Conservation (phyloP, 2,888 invertebrate species). For the Bombylius major region DNA sequence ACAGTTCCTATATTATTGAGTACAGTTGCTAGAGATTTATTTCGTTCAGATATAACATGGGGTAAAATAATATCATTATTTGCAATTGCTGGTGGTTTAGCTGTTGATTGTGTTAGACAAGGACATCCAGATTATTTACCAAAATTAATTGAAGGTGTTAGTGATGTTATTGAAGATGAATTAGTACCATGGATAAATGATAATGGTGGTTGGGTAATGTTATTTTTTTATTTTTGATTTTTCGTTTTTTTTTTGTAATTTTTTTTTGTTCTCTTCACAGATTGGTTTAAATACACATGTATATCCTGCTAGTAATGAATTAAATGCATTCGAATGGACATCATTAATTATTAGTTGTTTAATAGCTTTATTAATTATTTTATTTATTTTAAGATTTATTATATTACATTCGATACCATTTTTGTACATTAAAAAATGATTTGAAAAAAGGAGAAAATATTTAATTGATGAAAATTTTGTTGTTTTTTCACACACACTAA, state of each 20-base stretch:
- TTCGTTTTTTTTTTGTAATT: not conserved
- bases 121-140: slow-evolving; percentile 66
- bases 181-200: slow-evolving; percentile 65
- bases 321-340: slow-evolving; percentile 32
- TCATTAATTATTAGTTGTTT: slow-evolving; percentile 28
- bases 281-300: slow-evolving; percentile 32
- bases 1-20: slow-evolving; percentile 41
- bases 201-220: slow-evolving; percentile 75
- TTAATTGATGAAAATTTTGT: too few relatives aligned
- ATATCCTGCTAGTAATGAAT: slow-evolving; percentile 25
- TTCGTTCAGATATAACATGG: slow-evolving; percentile 64
- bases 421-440: not conserved
- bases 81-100: slow-evolving; percentile 70
- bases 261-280: slow-evolving; percentile 15
- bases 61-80: slow-evolving; percentile 68
- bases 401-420: slow-evolving; percentile 15
- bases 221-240: slow-evolving; percentile 2
- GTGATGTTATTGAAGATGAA: slow-evolving; percentile 56
- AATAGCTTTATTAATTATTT: slow-evolving; percentile 28
- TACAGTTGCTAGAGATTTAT: slow-evolving; percentile 57
- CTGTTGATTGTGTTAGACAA: slow-evolving; percentile 64
- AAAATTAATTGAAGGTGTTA: slow-evolving; percentile 60
- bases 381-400: slow-evolving; percentile 28
- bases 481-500: too few relatives aligned
- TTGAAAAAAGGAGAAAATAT: too few relatives aligned